Percentiles rank a stretch among this genome's conserved stretches.
phyloP scores from a whole-genome alignment of 2,888 invertebrate genomes.

The Lucinisca nassula region DNA sequence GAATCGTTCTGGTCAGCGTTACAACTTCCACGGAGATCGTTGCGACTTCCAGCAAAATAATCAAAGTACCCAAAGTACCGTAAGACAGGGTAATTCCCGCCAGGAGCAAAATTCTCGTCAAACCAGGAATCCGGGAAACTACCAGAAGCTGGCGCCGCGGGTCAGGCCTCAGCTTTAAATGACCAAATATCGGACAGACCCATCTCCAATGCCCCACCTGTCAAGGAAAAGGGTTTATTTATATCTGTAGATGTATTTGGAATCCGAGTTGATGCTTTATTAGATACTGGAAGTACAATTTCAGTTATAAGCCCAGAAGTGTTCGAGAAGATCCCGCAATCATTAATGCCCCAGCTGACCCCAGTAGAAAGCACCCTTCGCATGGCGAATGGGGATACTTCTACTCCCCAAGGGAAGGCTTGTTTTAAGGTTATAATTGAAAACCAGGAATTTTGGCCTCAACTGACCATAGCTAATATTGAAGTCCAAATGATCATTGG shows the following conservation, averaged over 20 bases:
- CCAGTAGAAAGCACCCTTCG: not conserved
- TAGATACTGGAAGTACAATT: not conserved
- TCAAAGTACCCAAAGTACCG: conserved; percentile 5
- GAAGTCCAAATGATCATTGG: not conserved
- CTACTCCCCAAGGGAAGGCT: not conserved
- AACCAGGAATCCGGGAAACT: conserved; percentile 1
- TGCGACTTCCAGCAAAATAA: not conserved
- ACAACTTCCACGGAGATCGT: not conserved
- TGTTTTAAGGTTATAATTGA: not conserved
- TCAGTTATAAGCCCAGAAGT: not conserved
- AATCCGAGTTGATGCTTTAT: not conserved
- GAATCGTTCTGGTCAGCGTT: not conserved
- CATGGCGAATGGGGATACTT: not conserved
- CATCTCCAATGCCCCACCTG: not conserved
- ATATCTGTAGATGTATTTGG: not conserved
- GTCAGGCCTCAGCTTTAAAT: conserved; percentile 1
- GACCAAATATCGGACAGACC: not conserved
- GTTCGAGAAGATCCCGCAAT: not conserved
- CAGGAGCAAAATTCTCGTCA: no score
- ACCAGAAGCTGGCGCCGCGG: conserved; percentile 3
- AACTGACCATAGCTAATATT: not conserved
- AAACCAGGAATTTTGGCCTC: not conserved
- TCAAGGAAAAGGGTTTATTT: not conserved
- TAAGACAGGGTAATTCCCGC: no score
- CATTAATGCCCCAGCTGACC: not conserved